phyloP scores from a whole-genome alignment of 1,140 invertebrate species.

The Bradynema listronoti region DNA sequence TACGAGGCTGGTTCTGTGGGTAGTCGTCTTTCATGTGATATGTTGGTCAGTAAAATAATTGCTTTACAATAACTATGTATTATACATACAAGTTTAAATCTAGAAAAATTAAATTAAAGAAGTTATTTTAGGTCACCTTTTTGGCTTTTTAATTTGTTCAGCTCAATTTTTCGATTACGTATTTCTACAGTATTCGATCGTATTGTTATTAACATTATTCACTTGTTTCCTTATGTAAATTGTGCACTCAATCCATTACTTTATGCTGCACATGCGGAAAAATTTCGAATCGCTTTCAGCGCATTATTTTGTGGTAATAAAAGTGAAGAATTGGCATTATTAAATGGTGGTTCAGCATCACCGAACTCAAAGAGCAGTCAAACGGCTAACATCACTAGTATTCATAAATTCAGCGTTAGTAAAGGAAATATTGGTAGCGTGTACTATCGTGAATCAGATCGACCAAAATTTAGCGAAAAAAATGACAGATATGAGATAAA shows the following conservation, averaged over 20 bases:
- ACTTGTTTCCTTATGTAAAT: slow-evolving; percentile 56
- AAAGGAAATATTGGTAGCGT: too few species aligned
- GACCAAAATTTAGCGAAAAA: too few species aligned
- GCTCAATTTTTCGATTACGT: slow-evolving; percentile 50
- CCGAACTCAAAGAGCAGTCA: neutral
- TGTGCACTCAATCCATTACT: slow-evolving; percentile 56
- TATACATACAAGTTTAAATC: slow-evolving; percentile 10
- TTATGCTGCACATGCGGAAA: slow-evolving; percentile 52
- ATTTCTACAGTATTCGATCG: slow-evolving; percentile 55
- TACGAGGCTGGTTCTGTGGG: slow-evolving; percentile 54
- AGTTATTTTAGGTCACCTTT: slow-evolving; percentile 51
- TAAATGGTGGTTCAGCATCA: neutral
- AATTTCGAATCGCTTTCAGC: slow-evolving; percentile 55
- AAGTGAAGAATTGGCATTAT: neutral
- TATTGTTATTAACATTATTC: slow-evolving; percentile 56
- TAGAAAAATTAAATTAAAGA: too few species aligned
- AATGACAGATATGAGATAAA: too few species aligned
- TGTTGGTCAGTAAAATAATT: slow-evolving; percentile 45
- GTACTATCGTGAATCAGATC: too few species aligned
- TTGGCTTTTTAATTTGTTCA: slow-evolving; percentile 57
- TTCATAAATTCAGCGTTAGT: too few species aligned
- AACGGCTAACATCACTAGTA: too few species aligned
- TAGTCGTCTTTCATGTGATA: slow-evolving; percentile 55
- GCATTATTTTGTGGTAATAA: slow-evolving; percentile 35
- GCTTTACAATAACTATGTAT: neutral